Percentiles rank a stretch among this genome's conserved stretches.
Evolutionary conservation across 2,888 invertebrate species (phyloP).

Genomic region (Mactromeris polynyma): DNA sequence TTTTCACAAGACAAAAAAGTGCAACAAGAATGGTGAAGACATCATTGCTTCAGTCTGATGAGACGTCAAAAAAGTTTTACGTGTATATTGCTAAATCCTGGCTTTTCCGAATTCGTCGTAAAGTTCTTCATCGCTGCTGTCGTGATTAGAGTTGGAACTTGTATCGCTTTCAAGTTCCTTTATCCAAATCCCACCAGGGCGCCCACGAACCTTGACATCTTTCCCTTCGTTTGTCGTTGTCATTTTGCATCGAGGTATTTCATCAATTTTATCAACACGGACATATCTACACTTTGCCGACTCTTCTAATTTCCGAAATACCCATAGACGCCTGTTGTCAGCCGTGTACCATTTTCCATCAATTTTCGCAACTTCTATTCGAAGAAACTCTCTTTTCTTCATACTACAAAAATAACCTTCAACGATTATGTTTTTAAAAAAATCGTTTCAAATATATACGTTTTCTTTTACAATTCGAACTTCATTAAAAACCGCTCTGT

Average conservation of each 20-base stretch:
- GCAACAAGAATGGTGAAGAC: too few relatives aligned
- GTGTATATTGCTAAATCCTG: too few relatives aligned
- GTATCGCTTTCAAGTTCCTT: too few relatives aligned
- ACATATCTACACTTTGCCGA: slow-evolving; percentile 26
- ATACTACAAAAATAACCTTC: too few relatives aligned
- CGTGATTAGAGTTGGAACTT: not conserved
- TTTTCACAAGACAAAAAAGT: too few relatives aligned
- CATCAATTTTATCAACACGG: not conserved
- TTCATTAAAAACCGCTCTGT: too few relatives aligned
- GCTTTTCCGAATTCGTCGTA: not conserved
- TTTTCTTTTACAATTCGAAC: too few relatives aligned
- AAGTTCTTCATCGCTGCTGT: slow-evolving; percentile 6
- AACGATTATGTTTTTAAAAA: too few relatives aligned
- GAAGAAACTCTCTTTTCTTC: too few relatives aligned
- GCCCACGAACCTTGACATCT: slow-evolving; percentile 28
- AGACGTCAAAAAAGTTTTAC: too few relatives aligned
- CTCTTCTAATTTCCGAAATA: slow-evolving; percentile 38
- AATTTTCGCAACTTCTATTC: slow-evolving; percentile 14
- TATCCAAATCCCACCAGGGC: not conserved
- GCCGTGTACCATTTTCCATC: slow-evolving; percentile 24
- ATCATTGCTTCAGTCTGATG: too few relatives aligned
- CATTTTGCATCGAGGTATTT: slow-evolving; percentile 29
- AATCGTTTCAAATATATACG: too few relatives aligned
- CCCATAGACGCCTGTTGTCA: slow-evolving; percentile 49
- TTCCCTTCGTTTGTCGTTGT: slow-evolving; percentile 35